Percentiles rank a stretch among this genome's conserved stretches.
Evolutionary conservation across 2,888 invertebrate genomes (phyloP).

Genomic region (Cerceris rybyensis): DNA sequence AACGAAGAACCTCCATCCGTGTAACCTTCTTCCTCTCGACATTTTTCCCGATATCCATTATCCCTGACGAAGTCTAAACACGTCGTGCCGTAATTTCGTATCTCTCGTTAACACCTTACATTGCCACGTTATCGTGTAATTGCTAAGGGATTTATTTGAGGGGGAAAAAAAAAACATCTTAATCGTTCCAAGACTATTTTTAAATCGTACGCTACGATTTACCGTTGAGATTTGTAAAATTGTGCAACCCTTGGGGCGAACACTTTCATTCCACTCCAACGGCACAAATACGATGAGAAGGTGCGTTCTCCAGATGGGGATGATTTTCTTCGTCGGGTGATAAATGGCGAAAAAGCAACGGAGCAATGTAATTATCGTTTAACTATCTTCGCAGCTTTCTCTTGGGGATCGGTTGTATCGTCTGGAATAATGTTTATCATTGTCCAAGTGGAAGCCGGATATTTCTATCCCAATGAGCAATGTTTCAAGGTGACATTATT

Average conservation of each 20-base stretch:
- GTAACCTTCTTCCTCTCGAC: conserved; percentile 19
- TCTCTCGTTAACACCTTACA: background rate
- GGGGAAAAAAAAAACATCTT: background rate
- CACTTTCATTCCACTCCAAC: background rate
- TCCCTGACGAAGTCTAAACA: conserved; percentile 13
- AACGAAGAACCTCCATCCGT: conserved; percentile 1
- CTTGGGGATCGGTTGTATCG: no score
- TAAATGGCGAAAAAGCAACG: no score
- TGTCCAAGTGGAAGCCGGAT: no score
- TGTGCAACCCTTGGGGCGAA: background rate
- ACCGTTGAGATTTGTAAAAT: no score
- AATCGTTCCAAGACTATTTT: background rate
- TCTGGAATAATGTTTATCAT: no score
- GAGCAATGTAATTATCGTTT: background rate
- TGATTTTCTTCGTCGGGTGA: no score
- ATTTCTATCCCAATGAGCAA: no score
- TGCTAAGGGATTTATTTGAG: background rate
- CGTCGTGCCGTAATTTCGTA: conserved; percentile 10
- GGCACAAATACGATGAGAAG: background rate
- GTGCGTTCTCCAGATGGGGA: background rate
- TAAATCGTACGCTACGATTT: background rate
- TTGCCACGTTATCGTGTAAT: background rate
- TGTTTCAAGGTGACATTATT: no score
- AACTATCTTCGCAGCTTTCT: background rate
- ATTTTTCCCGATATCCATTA: conserved; percentile 15